These are phyloP conservation scores for Fulica atra DNA, from an alignment of 2,113 vertebrate species.

Conservation along the genomic window DNA sequence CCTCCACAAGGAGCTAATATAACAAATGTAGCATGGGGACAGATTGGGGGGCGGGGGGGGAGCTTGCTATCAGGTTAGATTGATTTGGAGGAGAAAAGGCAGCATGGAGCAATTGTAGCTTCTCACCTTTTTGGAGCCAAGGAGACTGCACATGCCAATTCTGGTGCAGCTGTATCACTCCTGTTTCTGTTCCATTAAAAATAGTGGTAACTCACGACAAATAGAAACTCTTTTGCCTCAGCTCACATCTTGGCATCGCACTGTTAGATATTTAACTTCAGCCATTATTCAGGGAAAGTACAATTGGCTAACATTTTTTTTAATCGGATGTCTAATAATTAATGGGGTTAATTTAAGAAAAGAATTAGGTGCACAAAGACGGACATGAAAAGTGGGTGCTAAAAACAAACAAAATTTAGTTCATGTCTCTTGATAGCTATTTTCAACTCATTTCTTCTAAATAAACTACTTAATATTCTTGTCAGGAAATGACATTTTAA, in stretches of 20 bases:
- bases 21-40: constrained; percentile 81
- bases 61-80: constrained; percentile 72
- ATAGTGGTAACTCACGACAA: constrained; percentile 69
- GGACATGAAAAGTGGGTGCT: constrained; percentile 81
- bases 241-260: constrained; percentile 85
- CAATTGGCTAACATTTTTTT: constrained; percentile 76
- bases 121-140: constrained; percentile 75
- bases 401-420: constrained; percentile 74
- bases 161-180: constrained; percentile 76
- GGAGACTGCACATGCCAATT: constrained; percentile 76
- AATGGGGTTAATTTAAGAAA: constrained; percentile 67
- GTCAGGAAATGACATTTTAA: constrained; percentile 71
- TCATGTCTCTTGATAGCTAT: constrained; percentile 76
- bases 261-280: constrained; percentile 84
- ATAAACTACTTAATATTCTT: constrained; percentile 73
- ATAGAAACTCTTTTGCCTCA: constrained; percentile 80
- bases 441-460: constrained; percentile 77
- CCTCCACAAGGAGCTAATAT: constrained; percentile 72
- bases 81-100: constrained; percentile 75
- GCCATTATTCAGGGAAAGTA: constrained; percentile 85
- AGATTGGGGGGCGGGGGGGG: constrained; percentile 18
- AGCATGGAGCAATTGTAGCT: constrained; percentile 79
- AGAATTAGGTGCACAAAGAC: constrained; percentile 75
- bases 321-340: constrained; percentile 67
- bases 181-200: constrained; percentile 77